Evolutionary conservation across 2,888 invertebrate genomes (phyloP).

Genomic region (Perdita meconis): DNA sequence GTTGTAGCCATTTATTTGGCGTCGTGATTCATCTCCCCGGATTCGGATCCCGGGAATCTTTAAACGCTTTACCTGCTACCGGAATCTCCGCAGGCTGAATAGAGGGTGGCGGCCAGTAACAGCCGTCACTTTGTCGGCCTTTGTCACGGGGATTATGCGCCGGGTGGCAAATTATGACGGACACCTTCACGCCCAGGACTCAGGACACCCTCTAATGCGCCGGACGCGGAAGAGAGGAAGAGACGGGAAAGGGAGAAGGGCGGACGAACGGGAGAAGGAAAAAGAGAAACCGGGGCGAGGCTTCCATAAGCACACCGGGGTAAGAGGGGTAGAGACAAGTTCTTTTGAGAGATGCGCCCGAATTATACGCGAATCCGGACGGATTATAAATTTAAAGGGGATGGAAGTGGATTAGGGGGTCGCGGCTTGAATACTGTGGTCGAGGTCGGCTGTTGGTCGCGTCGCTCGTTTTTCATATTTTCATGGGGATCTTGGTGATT

Average conservation of each 20-base stretch:
- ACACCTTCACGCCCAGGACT: constrained; percentile 75
- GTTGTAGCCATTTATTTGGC: constrained; percentile 53
- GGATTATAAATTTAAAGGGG: constrained; percentile 48
- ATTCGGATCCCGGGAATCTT: constrained; percentile 59
- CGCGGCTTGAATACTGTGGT: neutral
- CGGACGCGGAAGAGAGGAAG: constrained; percentile 40
- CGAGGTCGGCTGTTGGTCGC: constrained; percentile 35
- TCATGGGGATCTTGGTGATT: too few relatives aligned
- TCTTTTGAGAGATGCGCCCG: constrained; percentile 48
- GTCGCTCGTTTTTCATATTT: too few relatives aligned
- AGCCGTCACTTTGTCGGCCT: constrained; percentile 78
- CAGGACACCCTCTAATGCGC: constrained; percentile 67
- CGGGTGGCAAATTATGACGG: constrained; percentile 79
- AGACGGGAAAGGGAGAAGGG: neutral
- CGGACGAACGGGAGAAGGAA: neutral
- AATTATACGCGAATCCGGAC: constrained; percentile 44
- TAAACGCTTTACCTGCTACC: constrained; percentile 74
- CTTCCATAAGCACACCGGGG: constrained; percentile 42
- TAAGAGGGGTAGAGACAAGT: too few relatives aligned
- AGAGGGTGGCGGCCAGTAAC: constrained; percentile 72
- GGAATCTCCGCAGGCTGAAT: constrained; percentile 71
- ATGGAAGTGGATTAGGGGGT: constrained; percentile 36
- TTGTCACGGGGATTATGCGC: constrained; percentile 78
- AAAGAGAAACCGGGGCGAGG: constrained; percentile 7
- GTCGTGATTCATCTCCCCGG: constrained; percentile 59